Evolutionary conservation across 1,140 invertebrate species (phyloP), one percentile per base, ranked within the genome.

Genomic region (Hestina assimilis): DNA sequence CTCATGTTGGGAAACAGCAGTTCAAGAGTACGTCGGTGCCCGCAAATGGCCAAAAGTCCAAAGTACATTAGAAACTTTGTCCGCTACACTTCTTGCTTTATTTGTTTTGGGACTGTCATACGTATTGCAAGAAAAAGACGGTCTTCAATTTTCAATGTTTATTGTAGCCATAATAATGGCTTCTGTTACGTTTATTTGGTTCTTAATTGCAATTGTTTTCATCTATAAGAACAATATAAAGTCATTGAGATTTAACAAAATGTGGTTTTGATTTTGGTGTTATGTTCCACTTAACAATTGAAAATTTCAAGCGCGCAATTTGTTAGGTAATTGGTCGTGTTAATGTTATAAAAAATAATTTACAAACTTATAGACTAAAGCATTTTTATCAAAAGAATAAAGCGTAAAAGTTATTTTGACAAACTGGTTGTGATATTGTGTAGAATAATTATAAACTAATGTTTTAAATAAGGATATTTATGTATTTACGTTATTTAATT

Each of bases 31-130:
- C 28, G 72, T 85, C 1, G 84, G 84, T 4, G 71, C 72, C 5
- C 56, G 80, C 9, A 87, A 83, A 53, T 87, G 84, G 84, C 71
- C 84, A 0, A 87, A 87, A 63, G 33, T 87, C 15, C 78, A 83
- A 15, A 87, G 84, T 24, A 66, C 81, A 12, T 53, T 87, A 29
- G 84, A 87, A 72, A 84, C 81, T 17, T 28, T 83, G 14, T 87
- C 84, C 14, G 78, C 67, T 4, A 24, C 43, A 6, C 24, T 80
- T 3, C 43, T 86, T 8, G 51, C 65, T 15, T 12, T 64, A 12
- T 75, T 86, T 47, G 64, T 72, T 21, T 14, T 68, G 1, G 74
- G 71, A 11, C 56, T 86, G 19, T 71, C 69, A 6, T 75, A 75
- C 35, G 48, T 74, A 15, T 47, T 79, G 9, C 52, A 63, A 17